phyloP scores from a whole-genome alignment of 2,797 vertebrate species.

The Microchirus variegatus region DNA sequence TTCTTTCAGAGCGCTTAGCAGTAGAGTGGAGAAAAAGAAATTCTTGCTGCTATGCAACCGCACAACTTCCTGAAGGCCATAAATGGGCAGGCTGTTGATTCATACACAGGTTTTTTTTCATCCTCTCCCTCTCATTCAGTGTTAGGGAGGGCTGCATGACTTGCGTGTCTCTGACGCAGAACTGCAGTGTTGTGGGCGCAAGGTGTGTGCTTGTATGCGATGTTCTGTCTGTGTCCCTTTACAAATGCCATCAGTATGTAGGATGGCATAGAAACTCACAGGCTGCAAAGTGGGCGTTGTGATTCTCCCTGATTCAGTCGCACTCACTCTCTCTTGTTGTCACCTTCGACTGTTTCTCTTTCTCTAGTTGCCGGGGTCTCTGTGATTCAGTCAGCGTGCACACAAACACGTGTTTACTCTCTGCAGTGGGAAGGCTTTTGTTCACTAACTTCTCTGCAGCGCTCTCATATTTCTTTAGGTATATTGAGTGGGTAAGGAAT shows the following conservation, averaged over 20 bases:
- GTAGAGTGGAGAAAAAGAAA: not conserved
- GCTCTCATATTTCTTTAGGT: not conserved
- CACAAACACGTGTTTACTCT: slow-evolving; percentile 12
- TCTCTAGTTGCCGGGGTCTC: slow-evolving; percentile 30
- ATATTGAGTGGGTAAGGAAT: not conserved
- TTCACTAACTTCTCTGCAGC: slow-evolving; percentile 11
- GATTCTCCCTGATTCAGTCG: slow-evolving; percentile 67
- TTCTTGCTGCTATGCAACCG: slow-evolving; percentile 73
- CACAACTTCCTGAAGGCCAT: slow-evolving; percentile 73
- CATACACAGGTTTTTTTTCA: slow-evolving; percentile 53
- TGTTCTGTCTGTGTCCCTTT: slow-evolving; percentile 60
- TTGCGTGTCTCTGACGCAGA: slow-evolving; percentile 82
- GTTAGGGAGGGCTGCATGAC: slow-evolving; percentile 65
- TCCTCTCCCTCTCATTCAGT: slow-evolving; percentile 48
- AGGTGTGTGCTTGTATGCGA: slow-evolving; percentile 67
- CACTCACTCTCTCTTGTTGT: slow-evolving; percentile 25
- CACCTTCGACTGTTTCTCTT: slow-evolving; percentile 35
- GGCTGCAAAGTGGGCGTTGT: slow-evolving; percentile 77
- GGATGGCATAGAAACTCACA: slow-evolving; percentile 68
- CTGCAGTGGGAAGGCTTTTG: not conserved
- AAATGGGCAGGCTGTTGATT: slow-evolving; percentile 78
- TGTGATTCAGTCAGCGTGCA: not conserved
- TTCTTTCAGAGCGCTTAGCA: slow-evolving; percentile 23
- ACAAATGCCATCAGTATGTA: slow-evolving; percentile 60
- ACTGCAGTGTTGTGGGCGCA: slow-evolving; percentile 75